Percentiles rank a stretch among this genome's conserved stretches.
Evolutionary conservation across 2,888 invertebrate genomes (phyloP).

Genomic region (Noctua comes): DNA sequence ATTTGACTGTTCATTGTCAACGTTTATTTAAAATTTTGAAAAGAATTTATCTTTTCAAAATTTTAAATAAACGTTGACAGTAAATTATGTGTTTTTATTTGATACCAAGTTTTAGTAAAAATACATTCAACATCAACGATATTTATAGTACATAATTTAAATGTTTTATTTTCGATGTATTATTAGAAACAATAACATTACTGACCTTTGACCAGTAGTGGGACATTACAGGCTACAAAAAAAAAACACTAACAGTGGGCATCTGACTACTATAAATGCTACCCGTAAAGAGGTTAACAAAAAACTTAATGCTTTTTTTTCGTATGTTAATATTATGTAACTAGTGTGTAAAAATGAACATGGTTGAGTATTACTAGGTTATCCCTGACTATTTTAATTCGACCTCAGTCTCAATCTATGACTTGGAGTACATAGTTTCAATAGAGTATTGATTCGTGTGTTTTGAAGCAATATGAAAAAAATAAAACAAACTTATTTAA

Average conservation of each 20-base stretch:
- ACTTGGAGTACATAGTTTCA: no score
- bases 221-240: no score
- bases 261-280: no score
- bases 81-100: conserved; percentile 35
- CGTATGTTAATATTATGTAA: not conserved
- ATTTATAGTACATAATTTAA: not conserved
- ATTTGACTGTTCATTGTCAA: not conserved
- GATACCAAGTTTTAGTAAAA: not conserved
- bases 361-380: not conserved
- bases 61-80: conserved; percentile 33
- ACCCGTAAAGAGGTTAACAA: not conserved
- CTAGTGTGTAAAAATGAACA: not conserved
- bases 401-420: not conserved
- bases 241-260: no score
- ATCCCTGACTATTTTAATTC: not conserved
- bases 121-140: not conserved
- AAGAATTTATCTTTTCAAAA: not conserved
- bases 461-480: not conserved
- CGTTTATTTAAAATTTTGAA: no score
- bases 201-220: no score
- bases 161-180: no score
- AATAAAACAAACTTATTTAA: not conserved
- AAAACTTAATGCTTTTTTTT: not conserved
- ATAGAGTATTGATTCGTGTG: no score
- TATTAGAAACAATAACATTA: not conserved